A percentile compares a stretch with the other conserved stretches of the same genome.
These are phyloP conservation scores for Drosophila paulistorum DNA, from an alignment of 1,140 invertebrate genomes.

Conservation along the genomic window DNA sequence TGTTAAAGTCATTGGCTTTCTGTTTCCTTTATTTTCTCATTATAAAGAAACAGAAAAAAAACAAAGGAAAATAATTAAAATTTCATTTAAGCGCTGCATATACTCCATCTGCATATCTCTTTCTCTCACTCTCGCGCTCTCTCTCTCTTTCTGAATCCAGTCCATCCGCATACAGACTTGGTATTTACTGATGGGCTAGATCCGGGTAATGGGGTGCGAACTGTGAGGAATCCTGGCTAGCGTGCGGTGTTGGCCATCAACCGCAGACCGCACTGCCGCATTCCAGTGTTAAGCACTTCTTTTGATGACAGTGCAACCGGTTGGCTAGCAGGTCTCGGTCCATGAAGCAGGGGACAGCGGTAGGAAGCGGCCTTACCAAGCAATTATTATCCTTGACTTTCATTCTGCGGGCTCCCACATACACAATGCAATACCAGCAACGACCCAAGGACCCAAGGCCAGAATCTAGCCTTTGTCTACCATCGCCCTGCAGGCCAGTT, in stretches of 20 bases:
- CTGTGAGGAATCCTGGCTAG: background rate
- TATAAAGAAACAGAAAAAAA: conserved; percentile 13
- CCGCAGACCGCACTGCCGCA: conserved; percentile 42
- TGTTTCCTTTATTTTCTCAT: conserved; percentile 14
- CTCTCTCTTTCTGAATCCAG: background rate
- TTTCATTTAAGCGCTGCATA: conserved; percentile 37
- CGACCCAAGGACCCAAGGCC: conserved; percentile 28
- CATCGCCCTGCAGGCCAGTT: conserved; percentile 22
- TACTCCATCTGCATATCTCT: conserved; percentile 2
- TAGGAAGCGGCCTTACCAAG: background rate
- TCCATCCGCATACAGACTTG: background rate
- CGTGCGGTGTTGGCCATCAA: conserved; percentile 31
- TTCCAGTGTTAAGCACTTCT: conserved; percentile 51
- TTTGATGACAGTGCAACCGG: conserved; percentile 33
- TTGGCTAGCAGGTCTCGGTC: background rate
- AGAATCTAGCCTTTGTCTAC: conserved; percentile 24
- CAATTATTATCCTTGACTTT: conserved; percentile 47
- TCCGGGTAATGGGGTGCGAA: no score
- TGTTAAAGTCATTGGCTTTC: conserved; percentile 31
- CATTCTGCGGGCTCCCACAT: conserved; percentile 8
- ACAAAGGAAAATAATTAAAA: conserved; percentile 48
- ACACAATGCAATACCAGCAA: background rate
- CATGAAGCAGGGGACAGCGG: background rate
- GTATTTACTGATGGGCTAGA: background rate
- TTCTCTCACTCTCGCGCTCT: background rate